These are phyloP conservation scores for Drosophila histrio DNA, from an alignment of 2,888 invertebrate species.

Conservation along the genomic window DNA sequence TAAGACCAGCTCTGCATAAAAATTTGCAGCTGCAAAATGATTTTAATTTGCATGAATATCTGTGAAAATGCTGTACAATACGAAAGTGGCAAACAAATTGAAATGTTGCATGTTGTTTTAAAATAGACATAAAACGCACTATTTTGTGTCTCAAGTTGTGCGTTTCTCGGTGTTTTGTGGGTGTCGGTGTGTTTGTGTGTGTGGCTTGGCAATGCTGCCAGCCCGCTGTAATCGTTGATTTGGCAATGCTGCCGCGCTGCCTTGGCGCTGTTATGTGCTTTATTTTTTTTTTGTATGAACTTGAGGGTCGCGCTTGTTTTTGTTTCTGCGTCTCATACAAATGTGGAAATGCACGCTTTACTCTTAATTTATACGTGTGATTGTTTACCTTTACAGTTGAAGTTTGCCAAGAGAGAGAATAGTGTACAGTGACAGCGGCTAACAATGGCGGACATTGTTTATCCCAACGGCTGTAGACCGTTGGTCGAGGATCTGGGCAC, in stretches of 20 bases:
- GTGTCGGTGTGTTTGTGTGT: slow-evolving; percentile 29
- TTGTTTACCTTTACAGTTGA: slow-evolving; percentile 39
- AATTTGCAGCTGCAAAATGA: slow-evolving; percentile 47
- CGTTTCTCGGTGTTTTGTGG: slow-evolving; percentile 25
- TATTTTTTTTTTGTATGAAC: slow-evolving; percentile 19
- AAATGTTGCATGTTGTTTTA: slow-evolving; percentile 6
- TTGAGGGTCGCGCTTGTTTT: slow-evolving; percentile 59
- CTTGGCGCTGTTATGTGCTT: slow-evolving; percentile 40
- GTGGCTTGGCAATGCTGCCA: slow-evolving; percentile 62
- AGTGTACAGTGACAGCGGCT: slow-evolving; percentile 9
- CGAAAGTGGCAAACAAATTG: not conserved
- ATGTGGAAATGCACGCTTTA: not conserved
- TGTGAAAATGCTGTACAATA: slow-evolving; percentile 11
- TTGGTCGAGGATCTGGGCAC: slow-evolving; percentile 97
- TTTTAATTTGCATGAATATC: slow-evolving; percentile 25
- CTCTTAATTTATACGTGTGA: not conserved
- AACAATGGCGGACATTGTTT: slow-evolving; percentile 93
- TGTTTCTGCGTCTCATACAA: slow-evolving; percentile 19
- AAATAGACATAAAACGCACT: slow-evolving; percentile 29
- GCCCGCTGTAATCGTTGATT: slow-evolving; percentile 62
- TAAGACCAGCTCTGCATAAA: slow-evolving; percentile 55
- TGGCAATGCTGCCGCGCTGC: slow-evolving; percentile 65
- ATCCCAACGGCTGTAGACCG: slow-evolving; percentile 97
- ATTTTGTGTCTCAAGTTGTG: slow-evolving; percentile 43
- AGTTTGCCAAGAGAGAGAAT: slow-evolving; percentile 5